Evolutionary conservation across 2,113 vertebrate genomes (phyloP), one percentile per base, ranked within the genome.

Genomic region (Sphyrna mokarran): DNA sequence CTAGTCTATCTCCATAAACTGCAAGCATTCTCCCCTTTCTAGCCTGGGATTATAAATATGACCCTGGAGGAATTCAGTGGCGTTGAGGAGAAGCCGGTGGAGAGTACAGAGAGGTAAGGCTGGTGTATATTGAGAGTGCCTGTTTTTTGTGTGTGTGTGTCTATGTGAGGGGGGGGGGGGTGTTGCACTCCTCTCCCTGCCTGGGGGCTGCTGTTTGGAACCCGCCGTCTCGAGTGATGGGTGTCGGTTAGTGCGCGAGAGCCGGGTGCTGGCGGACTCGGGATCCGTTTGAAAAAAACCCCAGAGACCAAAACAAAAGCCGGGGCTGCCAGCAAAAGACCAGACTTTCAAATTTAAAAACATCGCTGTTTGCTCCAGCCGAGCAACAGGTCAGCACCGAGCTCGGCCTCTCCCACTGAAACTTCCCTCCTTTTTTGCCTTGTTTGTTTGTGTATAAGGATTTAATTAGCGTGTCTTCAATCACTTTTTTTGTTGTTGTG

Each of bases 11-110:
- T 68, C 20, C 69, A 54, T 54, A 70, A 70, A 72, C 23, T 58
- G 48, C 48, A 7, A 58, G 54, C 85, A 10, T 20, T 20, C 37
- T 4, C 3, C 37, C 20, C 29, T 4, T 54, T 54, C 48, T 4
- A 20, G 37, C 37, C 6, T 18, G 16, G 80, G 80, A 40, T 63
- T 54, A 26, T 16, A 72, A 96, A 68, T 97, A 99, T 99, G 99
- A 99, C 99, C 98, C 97, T 99, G 97, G 99, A 99, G 97, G 99
- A 99, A 97, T 96, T 98, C 94, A 98, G 97, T 96, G 97, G 97
- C 98, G 26, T 54, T 48, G 94, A 98, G 97, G 98, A 99, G 14
- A 96, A 97, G 40, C 96, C 98, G 96, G 98, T 98, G 95, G 97
- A 98, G 76, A 98, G 97, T 96, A 96, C 97, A n/a, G 98, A 98